Evolutionary conservation across 2,888 invertebrate species (phyloP).

Genomic region (Syrista parreyssii): DNA sequence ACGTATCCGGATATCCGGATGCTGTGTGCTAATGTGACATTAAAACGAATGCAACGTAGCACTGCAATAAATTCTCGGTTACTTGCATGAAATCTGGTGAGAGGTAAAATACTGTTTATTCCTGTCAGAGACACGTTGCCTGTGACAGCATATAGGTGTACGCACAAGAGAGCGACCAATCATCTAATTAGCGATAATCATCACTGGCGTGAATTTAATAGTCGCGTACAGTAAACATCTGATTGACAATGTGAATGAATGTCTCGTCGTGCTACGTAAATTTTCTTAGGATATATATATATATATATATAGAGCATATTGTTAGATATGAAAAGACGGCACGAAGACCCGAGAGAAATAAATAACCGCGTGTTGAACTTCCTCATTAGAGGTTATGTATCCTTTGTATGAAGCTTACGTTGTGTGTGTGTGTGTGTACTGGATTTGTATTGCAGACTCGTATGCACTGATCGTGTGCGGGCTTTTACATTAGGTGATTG

Average conservation of each 20-base stretch:
- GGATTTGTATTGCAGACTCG: not conserved
- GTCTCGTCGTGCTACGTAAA: not conserved
- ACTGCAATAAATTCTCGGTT: not conserved
- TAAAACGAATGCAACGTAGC: too few relatives aligned
- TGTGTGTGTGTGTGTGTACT: not conserved
- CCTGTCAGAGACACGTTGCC: not conserved
- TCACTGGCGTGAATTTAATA: constrained; percentile 4
- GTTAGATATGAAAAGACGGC: too few relatives aligned
- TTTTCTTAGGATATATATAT: not conserved
- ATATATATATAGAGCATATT: not conserved
- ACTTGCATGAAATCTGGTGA: not conserved
- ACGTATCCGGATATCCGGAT: not conserved
- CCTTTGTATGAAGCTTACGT: not conserved
- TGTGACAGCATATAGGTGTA: not conserved
- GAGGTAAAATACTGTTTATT: not conserved
- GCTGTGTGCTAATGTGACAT: not conserved
- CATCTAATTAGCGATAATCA: constrained; percentile 40
- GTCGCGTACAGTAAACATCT: not conserved
- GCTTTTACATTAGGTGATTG: not conserved
- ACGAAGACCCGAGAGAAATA: too few relatives aligned
- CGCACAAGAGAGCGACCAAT: constrained; percentile 32
- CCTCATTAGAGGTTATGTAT: too few relatives aligned
- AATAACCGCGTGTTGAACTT: too few relatives aligned
- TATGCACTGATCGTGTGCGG: not conserved
- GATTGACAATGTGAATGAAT: not conserved